Base-by-base conservation (phyloP, 2,888 invertebrate species). In the Eledone cirrhosa region DNA sequence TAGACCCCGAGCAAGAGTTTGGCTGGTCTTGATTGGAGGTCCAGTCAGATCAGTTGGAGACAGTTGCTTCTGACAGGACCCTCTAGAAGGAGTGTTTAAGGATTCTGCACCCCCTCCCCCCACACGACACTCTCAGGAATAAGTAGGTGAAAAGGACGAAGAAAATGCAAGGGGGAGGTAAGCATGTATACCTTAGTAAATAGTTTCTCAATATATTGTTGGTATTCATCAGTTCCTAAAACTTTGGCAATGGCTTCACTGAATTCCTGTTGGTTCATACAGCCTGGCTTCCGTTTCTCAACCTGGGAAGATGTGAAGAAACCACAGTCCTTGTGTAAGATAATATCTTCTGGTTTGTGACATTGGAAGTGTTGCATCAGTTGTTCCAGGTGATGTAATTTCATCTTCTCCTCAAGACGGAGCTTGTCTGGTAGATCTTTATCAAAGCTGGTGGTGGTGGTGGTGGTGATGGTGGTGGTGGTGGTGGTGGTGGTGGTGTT, bases 201-300 rank as follows among this genome's bases (percentile, higher is more conserved):
- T 7, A 90, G 82, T 80, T 88, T 89, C 47, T 90, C 90, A 80
- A 90, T 79, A 79, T 90, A 90, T 78, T 88, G 88, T 79, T 89
- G 87, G 81, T 89, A 90, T 48, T 88, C 87, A 75, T 87, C 82
- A 0, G 89, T 87, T 22, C 84, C 87, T 8, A 90, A 82, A 1
- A 90, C 89, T 65, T 86, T 85, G 33, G 86, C 85, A 41, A 90
- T 86, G 7, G 88, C 85, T 53, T 87, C 86, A 80, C 89, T 88
- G 82, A 91, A 91, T 81, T 91, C 91, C 41, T 84, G 81, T 69
- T 86, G 81, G 82, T 88, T 89, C 84, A 91, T 87, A 48, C 85
- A 83, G 0, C 90, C 90, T 8, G 90, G 87, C 8, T 85, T 84
- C 14, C 89, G 80, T 67, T 85, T 83, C 78, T 84, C 82, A 5